Evolutionary conservation across 2,113 vertebrate species (phyloP), one percentile per base, ranked within the genome.

Genomic region (Paracanthobrama guichenoti): DNA sequence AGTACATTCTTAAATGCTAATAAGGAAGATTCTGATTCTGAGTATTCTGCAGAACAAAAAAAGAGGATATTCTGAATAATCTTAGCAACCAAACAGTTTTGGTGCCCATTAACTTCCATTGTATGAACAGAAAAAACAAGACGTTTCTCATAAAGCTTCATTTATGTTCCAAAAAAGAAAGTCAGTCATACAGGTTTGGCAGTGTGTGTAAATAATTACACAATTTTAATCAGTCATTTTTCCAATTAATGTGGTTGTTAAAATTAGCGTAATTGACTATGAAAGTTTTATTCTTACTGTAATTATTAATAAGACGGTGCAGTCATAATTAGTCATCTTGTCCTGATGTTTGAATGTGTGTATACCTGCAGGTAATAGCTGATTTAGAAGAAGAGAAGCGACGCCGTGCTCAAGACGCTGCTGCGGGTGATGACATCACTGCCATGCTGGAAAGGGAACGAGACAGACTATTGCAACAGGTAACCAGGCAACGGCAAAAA

Each of bases 401-500:
- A 12, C 91, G 94, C 57, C 96, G 95, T 8, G 94, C 96, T 1
- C 97, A 96, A 91, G 96, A 98, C 85, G 93, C 96, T 0, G 96
- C 95, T 0, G 96, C 96, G 90, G 96, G 94, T 0, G 96, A 98
- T 62, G 96, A 99, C 71, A 96, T 98, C 90, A 96, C 96, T 73
- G 96, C 95, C 90, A 96, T 97, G 96, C 92, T 99, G 90, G 96
- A 97, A 93, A 96, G 95, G 87, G 97, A 99, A 82, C 88, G 96
- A 81, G 96, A 98, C 86, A 92, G 97, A 28, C 96, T 99, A 79
- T 95, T 96, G 22, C 97, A 98, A 86, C 97, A 99, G 97, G 98
- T 99, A 91, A 82, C 87, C 69, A 53, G 46, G 85, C 83, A 87
- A 76, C 66, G 57, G 16, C 74, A 79, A 86, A 84, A 57, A 80